Percentiles rank a stretch among this genome's conserved stretches.
Evolutionary conservation across 2,888 invertebrate species (phyloP).

Genomic region (Ophioninae sp.): DNA sequence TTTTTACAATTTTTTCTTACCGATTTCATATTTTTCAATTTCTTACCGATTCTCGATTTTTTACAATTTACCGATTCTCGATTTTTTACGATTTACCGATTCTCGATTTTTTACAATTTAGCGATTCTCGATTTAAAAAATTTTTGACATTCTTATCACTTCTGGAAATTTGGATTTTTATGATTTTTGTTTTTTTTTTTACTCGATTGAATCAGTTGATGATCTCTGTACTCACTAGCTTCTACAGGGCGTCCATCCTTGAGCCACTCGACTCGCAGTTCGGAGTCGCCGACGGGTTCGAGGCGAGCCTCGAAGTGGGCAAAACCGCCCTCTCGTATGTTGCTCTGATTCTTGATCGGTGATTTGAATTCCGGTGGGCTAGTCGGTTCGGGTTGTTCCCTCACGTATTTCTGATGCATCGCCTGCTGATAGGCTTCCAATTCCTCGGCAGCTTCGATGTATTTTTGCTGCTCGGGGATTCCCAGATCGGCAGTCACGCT

Average conservation of each 20-base stretch:
- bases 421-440: conserved; percentile 93
- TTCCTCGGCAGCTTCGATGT: conserved; percentile 95
- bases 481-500: conserved; percentile 94
- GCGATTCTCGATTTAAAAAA: no score
- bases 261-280: conserved; percentile 94
- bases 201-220: not conserved
- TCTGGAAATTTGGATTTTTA: no score
- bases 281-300: conserved; percentile 95
- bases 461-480: conserved; percentile 93
- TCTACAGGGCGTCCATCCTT: conserved; percentile 95
- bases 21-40: no score
- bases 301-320: conserved; percentile 97
- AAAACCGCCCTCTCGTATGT: conserved; percentile 94
- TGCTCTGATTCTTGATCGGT: conserved; percentile 92
- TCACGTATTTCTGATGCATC: conserved; percentile 90
- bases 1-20: no score
- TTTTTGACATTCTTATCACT: no score
- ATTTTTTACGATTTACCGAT: no score
- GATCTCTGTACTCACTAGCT: conserved; percentile 84
- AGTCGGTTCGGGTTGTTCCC: conserved; percentile 90
- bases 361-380: conserved; percentile 93
- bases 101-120: no score
- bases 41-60: no score
- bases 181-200: not conserved
- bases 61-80: no score